Evolutionary conservation across 2,113 vertebrate genomes (phyloP), one percentile per base, ranked within the genome.

Genomic region (Rallus limicola): DNA sequence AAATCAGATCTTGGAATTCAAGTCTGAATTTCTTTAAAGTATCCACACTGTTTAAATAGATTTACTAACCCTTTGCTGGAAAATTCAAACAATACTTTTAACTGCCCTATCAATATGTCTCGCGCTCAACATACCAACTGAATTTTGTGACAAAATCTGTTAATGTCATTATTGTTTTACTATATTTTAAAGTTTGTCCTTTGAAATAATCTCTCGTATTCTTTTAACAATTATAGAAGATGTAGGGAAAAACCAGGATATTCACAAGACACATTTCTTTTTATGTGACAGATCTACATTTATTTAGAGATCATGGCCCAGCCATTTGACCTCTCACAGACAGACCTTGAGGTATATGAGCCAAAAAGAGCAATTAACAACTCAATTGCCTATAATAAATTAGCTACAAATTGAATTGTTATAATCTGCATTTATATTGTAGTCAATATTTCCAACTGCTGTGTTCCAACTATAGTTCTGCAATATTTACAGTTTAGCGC

Each of bases 291-390:
- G 46, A 92, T 38, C 15, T 88, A 91, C 50, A 78, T 93, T 97
- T 96, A 84, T 95, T 95, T 94, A 74, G 53, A 96, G 71, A 93
- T 28, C 3, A 33, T 88, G 31, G 23, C 40, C 75, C 77, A 76
- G 28, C 7, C 84, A 88, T 48, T 90, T 96, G 68, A 97, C 33
- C 48, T 95, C 21, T 80, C 87, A 70, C 40, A 95, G 92, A 90
- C 1, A 96, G 77, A 91, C 81, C 70, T 97, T 96, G 85, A 96
- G 56, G 91, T 97, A 94, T 96, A 97, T 78, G 25, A 97, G 62
- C 46, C 63, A 86, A 93, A 95, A 50, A 91, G 84, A 93, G 80
- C 85, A 97, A 96, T 97, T 97, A 97, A 96, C 36, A 92, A 38
- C 64, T 93, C 55, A 89, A 86, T 60, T 91, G 33, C 29, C 62